These are phyloP conservation scores for Sussaba pulchella DNA, from an alignment of 2,888 invertebrate genomes.

Conservation along the genomic window DNA sequence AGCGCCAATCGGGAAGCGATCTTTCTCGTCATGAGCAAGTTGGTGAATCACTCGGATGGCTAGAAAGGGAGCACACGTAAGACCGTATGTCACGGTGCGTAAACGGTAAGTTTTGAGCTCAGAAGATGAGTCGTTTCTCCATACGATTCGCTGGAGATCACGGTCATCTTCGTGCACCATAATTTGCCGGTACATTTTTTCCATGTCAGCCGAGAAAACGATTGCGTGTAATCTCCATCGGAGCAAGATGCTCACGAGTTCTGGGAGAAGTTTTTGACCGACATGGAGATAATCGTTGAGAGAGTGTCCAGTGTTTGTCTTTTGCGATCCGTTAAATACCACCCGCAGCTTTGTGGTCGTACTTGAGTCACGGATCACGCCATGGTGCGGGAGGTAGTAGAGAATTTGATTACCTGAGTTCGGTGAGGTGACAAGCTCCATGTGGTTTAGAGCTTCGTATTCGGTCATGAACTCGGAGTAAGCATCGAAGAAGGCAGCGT, in stretches of 20 bases:
- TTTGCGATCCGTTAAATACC: slow-evolving; percentile 51
- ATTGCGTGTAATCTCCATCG: slow-evolving; percentile 44
- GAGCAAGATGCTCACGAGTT: slow-evolving; percentile 26
- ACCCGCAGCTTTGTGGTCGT: slow-evolving; percentile 49
- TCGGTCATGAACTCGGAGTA: not conserved
- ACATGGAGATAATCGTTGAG: slow-evolving; percentile 46
- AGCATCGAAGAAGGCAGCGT: not conserved
- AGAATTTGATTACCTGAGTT: not conserved
- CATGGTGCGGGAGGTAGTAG: slow-evolving; percentile 40
- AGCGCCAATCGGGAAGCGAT: slow-evolving; percentile 19
- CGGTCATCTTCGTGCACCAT: slow-evolving; percentile 42
- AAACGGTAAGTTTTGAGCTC: no score
- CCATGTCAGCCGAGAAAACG: slow-evolving; percentile 53
- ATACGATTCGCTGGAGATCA: slow-evolving; percentile 52
- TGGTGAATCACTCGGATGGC: slow-evolving; percentile 40
- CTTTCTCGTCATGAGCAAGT: slow-evolving; percentile 45
- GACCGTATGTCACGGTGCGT: slow-evolving; percentile 54
- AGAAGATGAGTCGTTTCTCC: slow-evolving; percentile 40
- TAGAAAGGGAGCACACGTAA: slow-evolving; percentile 27
- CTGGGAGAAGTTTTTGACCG: slow-evolving; percentile 40
- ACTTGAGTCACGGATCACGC: slow-evolving; percentile 34
- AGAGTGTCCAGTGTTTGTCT: slow-evolving; percentile 29
- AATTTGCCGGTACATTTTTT: slow-evolving; percentile 59
- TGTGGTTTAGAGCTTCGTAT: not conserved
- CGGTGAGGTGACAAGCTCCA: not conserved